Evolutionary conservation across 2,797 vertebrate species (phyloP), one percentile per base, ranked within the genome.

Genomic region (Paramormyrops hopkinsi): DNA sequence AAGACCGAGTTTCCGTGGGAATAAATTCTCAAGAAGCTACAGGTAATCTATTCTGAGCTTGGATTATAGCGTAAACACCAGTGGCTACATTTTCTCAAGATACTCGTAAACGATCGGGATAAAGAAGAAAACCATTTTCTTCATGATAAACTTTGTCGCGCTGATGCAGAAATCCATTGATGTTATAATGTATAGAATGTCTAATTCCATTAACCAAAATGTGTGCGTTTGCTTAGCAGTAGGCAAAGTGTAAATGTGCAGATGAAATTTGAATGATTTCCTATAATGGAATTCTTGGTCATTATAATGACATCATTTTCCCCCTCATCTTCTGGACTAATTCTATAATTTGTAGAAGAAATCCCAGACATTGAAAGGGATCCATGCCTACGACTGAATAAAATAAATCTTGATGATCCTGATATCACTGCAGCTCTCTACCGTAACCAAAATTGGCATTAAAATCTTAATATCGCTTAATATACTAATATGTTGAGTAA

Each of bases 21-120:
- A 99, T 96, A 99, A 99, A 95, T 99, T 99, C 94, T 98, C 98
- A 92, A 95, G 98, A 93, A 99, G 98, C 94, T 99, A 99, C 96
- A 99, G 98, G 98, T 99, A 96, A 97, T 91, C 91, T 91, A 92
- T 90, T 88, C 76, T 84, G 76, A 89, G 53, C 53, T 48, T 19
- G 48, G 87, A 91, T 87, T 59, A 22, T 19, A 41, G 37, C 2
- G 7, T 14, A 29, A 51, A 4, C 83, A 11, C 8, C 25, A 29
- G n/a, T 0, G 17, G 82, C 50, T 56, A 17, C 50, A 4, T 37
- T 37, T 56, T 56, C 14, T 41, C 12, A 14, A 76, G 69, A 62
- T 37, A 9, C 51, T 25, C 14, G 12, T 86, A 90, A 90, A 89
- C 84, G 88, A 76, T 91, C 90, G 89, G 88, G 85, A 92, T 82